Evolutionary conservation across 2,113 vertebrate species (phyloP).

Genomic region (Drymodes brunneopygia): DNA sequence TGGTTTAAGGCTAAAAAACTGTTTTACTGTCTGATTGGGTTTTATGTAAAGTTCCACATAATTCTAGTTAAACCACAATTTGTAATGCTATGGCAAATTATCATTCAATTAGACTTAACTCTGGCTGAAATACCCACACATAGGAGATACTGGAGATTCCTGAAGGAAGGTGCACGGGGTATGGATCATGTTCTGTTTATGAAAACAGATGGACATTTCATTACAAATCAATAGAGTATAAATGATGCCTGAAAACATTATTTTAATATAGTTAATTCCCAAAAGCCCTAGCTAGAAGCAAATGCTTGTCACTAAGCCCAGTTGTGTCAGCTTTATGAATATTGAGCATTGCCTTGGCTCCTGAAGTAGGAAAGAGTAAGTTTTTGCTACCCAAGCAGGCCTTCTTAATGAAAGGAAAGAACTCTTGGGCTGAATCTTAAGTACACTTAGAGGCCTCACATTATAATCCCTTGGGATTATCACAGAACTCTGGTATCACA

Average conservation of each 20-base stretch:
- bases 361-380: background rate
- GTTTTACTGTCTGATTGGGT: conserved; percentile 63
- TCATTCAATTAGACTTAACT: conserved; percentile 61
- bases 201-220: conserved; percentile 54
- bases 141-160: conserved; percentile 11
- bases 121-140: background rate
- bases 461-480: background rate
- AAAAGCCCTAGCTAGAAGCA: background rate
- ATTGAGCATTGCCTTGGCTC: background rate
- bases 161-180: background rate
- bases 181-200: conserved; percentile 20
- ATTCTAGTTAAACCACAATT: conserved; percentile 66
- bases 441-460: background rate
- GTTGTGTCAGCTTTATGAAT: background rate
- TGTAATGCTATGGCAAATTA: conserved; percentile 69
- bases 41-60: conserved; percentile 62
- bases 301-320: background rate
- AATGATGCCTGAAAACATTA: conserved; percentile 36
- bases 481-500: background rate
- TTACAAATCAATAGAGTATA: conserved; percentile 46
- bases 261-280: conserved; percentile 49
- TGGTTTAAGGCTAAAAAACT: conserved; percentile 66
- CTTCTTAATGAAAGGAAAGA: background rate
- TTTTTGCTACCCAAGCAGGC: background rate
- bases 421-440: background rate